Evolutionary conservation across 2,113 vertebrate species (phyloP), one percentile per base, ranked within the genome.

Genomic region (Noctilio leporinus): DNA sequence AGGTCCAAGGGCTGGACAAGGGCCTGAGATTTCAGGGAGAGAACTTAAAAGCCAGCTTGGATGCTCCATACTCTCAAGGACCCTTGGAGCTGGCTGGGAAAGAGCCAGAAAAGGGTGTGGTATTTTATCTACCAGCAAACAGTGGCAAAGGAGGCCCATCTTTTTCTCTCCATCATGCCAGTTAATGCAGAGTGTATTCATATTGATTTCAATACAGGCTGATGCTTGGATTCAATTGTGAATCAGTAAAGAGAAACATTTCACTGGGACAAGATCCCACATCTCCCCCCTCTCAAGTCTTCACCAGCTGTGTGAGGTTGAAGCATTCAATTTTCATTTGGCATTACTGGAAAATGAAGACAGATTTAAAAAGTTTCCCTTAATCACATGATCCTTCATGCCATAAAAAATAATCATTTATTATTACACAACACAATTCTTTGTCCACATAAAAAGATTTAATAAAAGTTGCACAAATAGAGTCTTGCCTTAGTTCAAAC

Each of bases 401-500:
- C 30, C 7, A 22, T 12, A 33, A 19, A 47, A 28, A 57, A 26
- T 20, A 24, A 67, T 3, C 14, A 38, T 45, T 49, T 24, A n/a
- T 53, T 33, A n/a, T 33, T 47, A 15, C 43, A 75, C 14, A 35
- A 11, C 4, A 4, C 4, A 8, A 11, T 28, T 38, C 5, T 35
- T 33, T 6, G 0, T n/a, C 15, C 49, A 5, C 51, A 30, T 64
- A 9, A 20, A 43, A 15, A 33, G 5, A 75, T 24, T 73, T 15
- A 14, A 14, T 47, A 26, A 78, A 47, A 16, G 6, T 7, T n/a
- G 20, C 28, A 26, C 0, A 4, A 3, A 2, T 1, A 33, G 26
- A 69, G 16, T 19, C 33, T 26, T 47, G 0, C 38, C 14, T 69
- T 28, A 7, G 8, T 26, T 12, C 10, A 64, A 86, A 92, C 11